Percentiles rank a stretch among this genome's conserved stretches.
Evolutionary conservation across 2,888 invertebrate species (phyloP).

Genomic region (Autographa pulchrina): DNA sequence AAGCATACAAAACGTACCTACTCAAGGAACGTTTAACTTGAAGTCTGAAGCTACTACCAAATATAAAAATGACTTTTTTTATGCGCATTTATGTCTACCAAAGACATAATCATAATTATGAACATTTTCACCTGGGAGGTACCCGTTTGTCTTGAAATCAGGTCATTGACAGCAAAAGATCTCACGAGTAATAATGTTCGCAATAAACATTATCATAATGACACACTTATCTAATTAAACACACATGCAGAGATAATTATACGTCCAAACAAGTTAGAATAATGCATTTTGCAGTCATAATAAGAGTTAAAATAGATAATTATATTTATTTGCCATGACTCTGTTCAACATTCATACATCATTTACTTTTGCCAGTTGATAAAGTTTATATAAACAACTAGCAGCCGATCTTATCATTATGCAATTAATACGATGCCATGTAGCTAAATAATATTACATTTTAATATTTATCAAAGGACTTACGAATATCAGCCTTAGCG

Average conservation of each 20-base stretch:
- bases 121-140: too few relatives aligned
- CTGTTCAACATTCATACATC: not conserved
- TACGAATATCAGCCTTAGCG: slow-evolving; percentile 64
- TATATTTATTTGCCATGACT: not conserved
- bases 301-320: not conserved
- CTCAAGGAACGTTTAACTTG: too few relatives aligned
- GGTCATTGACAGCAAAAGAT: not conserved
- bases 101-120: too few relatives aligned
- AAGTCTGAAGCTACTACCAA: too few relatives aligned
- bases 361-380: not conserved
- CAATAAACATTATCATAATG: not conserved
- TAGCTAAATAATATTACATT: not conserved
- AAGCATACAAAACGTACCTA: too few relatives aligned
- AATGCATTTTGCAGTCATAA: not conserved
- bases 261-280: not conserved
- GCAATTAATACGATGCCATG: not conserved
- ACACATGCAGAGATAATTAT: not conserved
- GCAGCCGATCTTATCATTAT: not conserved
- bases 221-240: not conserved
- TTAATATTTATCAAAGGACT: slow-evolving; percentile 16
- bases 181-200: not conserved
- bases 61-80: too few relatives aligned
- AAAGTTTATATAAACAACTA: not conserved
- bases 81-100: too few relatives aligned
- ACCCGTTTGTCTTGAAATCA: not conserved